These are phyloP conservation scores for Macrophya annulata DNA, from an alignment of 2,888 invertebrate species.

Conservation along the genomic window DNA sequence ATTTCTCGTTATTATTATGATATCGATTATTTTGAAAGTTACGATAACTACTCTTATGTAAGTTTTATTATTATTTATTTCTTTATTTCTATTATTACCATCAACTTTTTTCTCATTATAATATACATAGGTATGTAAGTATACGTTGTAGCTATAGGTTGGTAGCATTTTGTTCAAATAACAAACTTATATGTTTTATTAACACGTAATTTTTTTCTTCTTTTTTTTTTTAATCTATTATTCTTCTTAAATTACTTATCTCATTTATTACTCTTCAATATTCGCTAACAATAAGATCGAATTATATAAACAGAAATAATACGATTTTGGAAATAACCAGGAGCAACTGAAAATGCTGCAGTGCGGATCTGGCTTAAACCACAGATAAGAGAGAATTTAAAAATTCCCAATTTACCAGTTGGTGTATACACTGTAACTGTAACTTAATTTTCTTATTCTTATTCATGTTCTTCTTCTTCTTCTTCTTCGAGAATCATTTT, in stretches of 20 bases:
- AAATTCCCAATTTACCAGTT: not conserved
- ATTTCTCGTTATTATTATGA: not conserved
- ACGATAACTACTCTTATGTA: no score
- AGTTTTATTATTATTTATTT: no score
- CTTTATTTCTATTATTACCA: no score
- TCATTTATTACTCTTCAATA: not conserved
- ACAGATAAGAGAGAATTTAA: not conserved
- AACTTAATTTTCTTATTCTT: not conserved
- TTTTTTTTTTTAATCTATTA: not conserved
- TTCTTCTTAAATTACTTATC: not conserved
- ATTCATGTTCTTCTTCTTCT: not conserved
- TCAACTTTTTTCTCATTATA: no score
- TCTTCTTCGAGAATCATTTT: not conserved
- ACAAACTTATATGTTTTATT: no score
- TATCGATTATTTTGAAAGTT: no score
- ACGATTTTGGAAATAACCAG: not conserved
- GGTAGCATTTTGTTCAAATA: no score
- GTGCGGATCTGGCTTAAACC: not conserved
- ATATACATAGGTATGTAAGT: no score
- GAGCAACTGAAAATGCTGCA: conserved; percentile 7
- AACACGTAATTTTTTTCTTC: no score
- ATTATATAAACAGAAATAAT: not conserved
- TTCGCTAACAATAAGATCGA: conserved; percentile 9
- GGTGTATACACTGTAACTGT: not conserved
- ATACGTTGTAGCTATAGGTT: no score